Base-by-base conservation (phyloP, 2,888 invertebrate species). In the Drosophila falleni region DNA sequence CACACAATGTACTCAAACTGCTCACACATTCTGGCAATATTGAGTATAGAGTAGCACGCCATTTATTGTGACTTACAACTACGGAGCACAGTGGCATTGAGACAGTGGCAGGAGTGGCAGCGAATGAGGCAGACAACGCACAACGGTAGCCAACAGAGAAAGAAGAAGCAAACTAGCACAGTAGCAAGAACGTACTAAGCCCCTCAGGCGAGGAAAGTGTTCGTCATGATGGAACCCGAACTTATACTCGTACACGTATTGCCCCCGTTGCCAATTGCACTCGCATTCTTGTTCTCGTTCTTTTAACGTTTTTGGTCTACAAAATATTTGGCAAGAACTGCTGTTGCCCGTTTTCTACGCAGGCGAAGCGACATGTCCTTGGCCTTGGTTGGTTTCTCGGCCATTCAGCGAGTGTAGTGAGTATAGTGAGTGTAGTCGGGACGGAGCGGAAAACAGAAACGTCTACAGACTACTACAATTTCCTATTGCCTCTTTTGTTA, bases 31-130 rank as follows among this genome's bases (percentile, higher is more conserved):
- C 35, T 63, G 58, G 46, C 59, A 58, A 74, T 74, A 23, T 23
- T 29, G 37, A 31, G 29, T 16, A 74, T 71, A 74, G 69, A 75
- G 71, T 69, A 64, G 50, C 83, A 70, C 63, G 87, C 74, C 87
- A 86, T 81, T 81, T 81, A 74, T 72, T 81, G 88, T 68, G 82
- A 72, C 72, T 78, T 80, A 65, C 79, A 65, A 35, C n/a, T 35
- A 19, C 35, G n/a, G 33, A 50, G 33, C 31, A 33, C 33, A 6
- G 73, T 71, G 64, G 83, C 82, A 82, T 65, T 71, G 15, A 15
- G 50, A 44, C 11, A 58, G n/a, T 46, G 11, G 10, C 11, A 6
- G 11, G 31, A 5, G 23, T 23, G 15, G 11, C 5, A 13, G 19
- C 4, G 16, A 5, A 6, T 5, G 35, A 3, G 10, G 9, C 44